Base-by-base conservation (phyloP, 2,888 invertebrate genomes). In the Bombylius major region DNA sequence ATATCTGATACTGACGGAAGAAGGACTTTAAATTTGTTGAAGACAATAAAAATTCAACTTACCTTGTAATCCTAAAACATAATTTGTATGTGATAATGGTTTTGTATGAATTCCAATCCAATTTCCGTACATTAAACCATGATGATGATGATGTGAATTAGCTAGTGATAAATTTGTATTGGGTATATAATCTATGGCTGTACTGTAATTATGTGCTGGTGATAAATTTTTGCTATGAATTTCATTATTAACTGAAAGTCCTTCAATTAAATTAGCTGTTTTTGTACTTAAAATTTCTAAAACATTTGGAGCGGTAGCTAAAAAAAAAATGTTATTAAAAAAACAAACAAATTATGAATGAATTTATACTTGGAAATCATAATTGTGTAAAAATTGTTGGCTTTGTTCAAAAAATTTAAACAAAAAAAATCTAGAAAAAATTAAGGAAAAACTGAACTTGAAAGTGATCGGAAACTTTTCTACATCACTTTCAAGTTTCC, bases 1-100 rank as follows among this genome's bases (percentile, higher is more conserved):
- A 23, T 23, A 23, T 23, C 23, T 23, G 23, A 23, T 23, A 23
- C n/a, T n/a, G n/a, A n/a, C n/a, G n/a, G n/a, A n/a, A n/a, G n/a
- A n/a, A n/a, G n/a, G n/a, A n/a, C n/a, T n/a, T n/a, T n/a, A n/a
- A n/a, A n/a, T n/a, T n/a, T n/a, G n/a, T n/a, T n/a, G n/a, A n/a
- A n/a, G n/a, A n/a, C n/a, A n/a, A n/a, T n/a, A n/a, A n/a, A 23
- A 23, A 23, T 23, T 23, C 23, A 23, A 47, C 63, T 70, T 76
- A 84, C 84, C 83, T 78, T 83, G 82, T 47, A 83, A 70, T 60
- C 81, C 81, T 63, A 84, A 79, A 50, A 83, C 70, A 56, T 69
- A 67, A 51, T 64, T 65, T 14, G 61, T 59, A 60, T 80, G 79
- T 56, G 72, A 71, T 36, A 77, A 66, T 53, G 69, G 65, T 60